Percentiles rank a stretch among this genome's conserved stretches.
Conservation (phyloP, 2,888 invertebrate species). For the Adelphocoris suturalis region DNA sequence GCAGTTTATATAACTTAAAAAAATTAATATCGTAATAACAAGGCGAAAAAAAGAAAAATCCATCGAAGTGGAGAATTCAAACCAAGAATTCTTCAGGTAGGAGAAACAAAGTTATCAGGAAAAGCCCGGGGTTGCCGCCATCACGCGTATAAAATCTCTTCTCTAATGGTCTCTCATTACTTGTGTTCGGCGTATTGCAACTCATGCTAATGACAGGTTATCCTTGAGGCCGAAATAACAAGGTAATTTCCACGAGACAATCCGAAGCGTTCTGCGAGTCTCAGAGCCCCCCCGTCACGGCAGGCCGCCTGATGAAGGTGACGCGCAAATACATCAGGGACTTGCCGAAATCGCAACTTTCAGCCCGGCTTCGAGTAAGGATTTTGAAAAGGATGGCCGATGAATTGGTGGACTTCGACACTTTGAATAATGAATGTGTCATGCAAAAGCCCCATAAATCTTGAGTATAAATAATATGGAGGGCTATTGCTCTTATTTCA, state of each 20-base stretch:
- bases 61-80: no score
- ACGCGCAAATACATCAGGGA: neutral
- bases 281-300: neutral
- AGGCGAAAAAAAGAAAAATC: no score
- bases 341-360: no score
- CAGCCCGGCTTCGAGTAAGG: no score
- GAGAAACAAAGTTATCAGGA: neutral
- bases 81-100: neutral
- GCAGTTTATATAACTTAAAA: no score
- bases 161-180: slow-evolving; percentile 52
- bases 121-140: slow-evolving; percentile 18
- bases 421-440: no score
- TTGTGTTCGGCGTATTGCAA: slow-evolving; percentile 54
- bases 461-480: no score
- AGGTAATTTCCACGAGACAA: slow-evolving; percentile 51
- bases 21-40: no score
- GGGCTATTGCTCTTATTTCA: no score
- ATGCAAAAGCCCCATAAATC: no score
- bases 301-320: slow-evolving; percentile 16
- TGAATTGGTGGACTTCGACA: no score
- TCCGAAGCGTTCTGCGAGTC: neutral
- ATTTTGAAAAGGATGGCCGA: no score
- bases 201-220: slow-evolving; percentile 52
- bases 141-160: slow-evolving; percentile 23
- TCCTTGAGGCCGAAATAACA: slow-evolving; percentile 53